A percentile compares a stretch with the other conserved stretches of the same genome.
phyloP scores from a whole-genome alignment of 2,113 vertebrate species.

The Mirza zaza region DNA sequence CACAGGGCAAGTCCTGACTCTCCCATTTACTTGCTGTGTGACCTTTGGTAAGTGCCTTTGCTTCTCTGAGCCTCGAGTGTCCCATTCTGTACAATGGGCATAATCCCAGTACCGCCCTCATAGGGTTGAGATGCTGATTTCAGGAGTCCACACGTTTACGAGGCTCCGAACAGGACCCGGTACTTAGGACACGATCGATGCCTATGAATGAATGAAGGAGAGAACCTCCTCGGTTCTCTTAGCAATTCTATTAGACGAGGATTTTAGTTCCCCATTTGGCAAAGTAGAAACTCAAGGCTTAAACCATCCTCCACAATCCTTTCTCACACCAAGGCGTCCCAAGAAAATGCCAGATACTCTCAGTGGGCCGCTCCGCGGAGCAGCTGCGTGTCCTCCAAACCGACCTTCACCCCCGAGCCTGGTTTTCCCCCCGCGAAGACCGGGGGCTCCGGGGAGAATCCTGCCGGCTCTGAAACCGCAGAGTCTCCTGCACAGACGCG shows the following conservation, averaged over 20 bases:
- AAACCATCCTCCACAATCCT: not conserved
- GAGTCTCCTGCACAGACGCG: not conserved
- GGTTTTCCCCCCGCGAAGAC: not conserved
- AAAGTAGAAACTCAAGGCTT: not conserved
- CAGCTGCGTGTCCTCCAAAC: not conserved
- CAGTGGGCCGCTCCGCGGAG: not conserved
- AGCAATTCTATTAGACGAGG: not conserved
- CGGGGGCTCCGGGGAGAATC: not conserved
- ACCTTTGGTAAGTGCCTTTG: not conserved
- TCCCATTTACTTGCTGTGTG: not conserved
- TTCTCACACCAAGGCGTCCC: not conserved
- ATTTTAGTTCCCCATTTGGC: not conserved
- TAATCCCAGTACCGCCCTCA: fast-evolving
- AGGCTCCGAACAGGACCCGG: not conserved
- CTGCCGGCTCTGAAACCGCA: not conserved
- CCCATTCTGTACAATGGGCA: not conserved
- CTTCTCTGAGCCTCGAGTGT: not conserved
- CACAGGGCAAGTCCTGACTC: not conserved
- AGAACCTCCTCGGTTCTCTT: not conserved
- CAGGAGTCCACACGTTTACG: not conserved
- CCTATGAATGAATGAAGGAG: not conserved
- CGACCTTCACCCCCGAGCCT: fast-evolving
- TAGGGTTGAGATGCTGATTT: no score
- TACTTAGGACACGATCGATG: fast-evolving
- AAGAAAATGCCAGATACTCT: not conserved